A percentile compares a stretch with the other conserved stretches of the same genome.
These are phyloP conservation scores for Thymallus thymallus DNA, from an alignment of 2,113 vertebrate species.

Conservation along the genomic window DNA sequence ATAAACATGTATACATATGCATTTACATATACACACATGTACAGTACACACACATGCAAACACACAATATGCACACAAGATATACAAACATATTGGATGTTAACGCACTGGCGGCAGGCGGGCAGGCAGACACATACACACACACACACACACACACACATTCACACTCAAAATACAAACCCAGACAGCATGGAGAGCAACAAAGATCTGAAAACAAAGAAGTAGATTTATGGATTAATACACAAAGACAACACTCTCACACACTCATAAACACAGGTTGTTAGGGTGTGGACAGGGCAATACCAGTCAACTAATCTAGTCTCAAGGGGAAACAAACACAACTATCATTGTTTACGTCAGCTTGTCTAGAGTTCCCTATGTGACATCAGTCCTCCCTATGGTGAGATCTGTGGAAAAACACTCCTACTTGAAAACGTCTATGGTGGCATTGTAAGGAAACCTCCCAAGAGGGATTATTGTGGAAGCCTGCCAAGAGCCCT, in stretches of 20 bases:
- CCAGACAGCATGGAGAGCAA: conserved; percentile 2
- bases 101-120: not conserved
- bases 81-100: not conserved
- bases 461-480: not conserved
- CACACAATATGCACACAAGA: too few species aligned
- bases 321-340: conserved; percentile 1
- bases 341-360: not conserved
- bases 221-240: not conserved
- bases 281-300: not conserved
- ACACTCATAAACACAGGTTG: not conserved
- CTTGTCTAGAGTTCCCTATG: not conserved
- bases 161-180: not conserved
- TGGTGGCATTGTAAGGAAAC: not conserved
- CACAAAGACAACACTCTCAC: not conserved
- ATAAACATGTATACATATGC: not conserved
- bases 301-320: conserved; percentile 3
- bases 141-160: not conserved
- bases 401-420: not conserved
- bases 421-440: not conserved
- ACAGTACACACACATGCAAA: too few species aligned
- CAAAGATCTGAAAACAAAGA: too few species aligned
- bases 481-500: not conserved
- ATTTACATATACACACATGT: too few species aligned
- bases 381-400: not conserved
- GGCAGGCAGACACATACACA: not conserved